These are phyloP conservation scores for Hemibagrus guttatus DNA, from an alignment of 2,797 vertebrate species.

Conservation along the genomic window DNA sequence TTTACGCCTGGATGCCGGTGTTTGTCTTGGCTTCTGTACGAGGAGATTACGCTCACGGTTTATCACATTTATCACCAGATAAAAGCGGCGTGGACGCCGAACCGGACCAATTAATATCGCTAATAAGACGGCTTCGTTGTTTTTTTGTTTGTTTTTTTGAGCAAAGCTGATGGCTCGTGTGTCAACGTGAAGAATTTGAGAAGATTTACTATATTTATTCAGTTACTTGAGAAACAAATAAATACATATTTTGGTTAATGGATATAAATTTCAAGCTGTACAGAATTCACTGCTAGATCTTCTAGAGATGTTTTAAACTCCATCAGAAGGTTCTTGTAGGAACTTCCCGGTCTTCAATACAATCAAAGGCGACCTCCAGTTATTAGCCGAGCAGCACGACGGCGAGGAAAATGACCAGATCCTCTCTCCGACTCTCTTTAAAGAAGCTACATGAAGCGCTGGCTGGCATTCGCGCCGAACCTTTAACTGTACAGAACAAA, in stretches of 20 bases:
- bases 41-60: slow-evolving; percentile 8
- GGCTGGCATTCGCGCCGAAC: slow-evolving; percentile 50
- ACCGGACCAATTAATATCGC: slow-evolving; percentile 38
- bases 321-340: background rate
- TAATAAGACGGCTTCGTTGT: slow-evolving; percentile 32
- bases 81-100: slow-evolving; percentile 3
- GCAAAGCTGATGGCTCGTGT: background rate
- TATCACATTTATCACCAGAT: slow-evolving; percentile 36
- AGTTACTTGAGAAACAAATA: background rate
- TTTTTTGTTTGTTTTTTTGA: background rate
- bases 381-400: slow-evolving; percentile 41
- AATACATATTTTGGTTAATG: background rate
- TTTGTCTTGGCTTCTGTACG: slow-evolving; percentile 38
- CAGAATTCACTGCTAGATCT: background rate
- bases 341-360: background rate
- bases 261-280: background rate
- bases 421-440: background rate
- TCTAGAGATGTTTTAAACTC: background rate
- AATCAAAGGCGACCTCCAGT: slow-evolving; percentile 31
- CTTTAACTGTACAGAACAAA: slow-evolving; percentile 61
- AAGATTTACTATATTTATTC: background rate
- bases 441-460: slow-evolving; percentile 50
- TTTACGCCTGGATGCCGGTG: background rate
- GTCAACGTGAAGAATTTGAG: background rate
- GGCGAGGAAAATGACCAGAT: slow-evolving; percentile 25